Evolutionary conservation across 2,113 vertebrate genomes (phyloP).

Genomic region (Sturnira hondurensis): DNA sequence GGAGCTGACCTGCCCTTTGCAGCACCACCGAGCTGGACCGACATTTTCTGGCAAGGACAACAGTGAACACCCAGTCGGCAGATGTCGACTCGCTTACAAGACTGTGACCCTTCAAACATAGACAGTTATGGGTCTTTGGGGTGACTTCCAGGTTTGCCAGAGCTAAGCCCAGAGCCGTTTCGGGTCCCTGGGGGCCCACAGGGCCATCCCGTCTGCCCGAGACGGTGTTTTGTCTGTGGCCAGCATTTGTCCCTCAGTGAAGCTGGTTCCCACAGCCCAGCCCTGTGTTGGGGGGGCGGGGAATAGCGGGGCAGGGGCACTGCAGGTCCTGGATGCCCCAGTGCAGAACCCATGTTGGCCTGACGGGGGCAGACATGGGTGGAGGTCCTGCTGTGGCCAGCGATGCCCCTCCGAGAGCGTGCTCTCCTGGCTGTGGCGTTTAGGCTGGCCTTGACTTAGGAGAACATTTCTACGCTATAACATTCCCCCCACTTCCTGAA

Average conservation of each 20-base stretch:
- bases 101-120: accelerated
- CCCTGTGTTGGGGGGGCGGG: accelerated
- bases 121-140: accelerated
- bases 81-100: background rate
- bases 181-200: accelerated
- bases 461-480: background rate
- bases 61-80: accelerated
- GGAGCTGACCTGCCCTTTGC: background rate
- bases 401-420: accelerated
- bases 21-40: accelerated
- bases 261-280: accelerated
- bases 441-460: background rate
- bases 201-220: accelerated
- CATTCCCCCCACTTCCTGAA: background rate
- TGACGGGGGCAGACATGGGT: accelerated
- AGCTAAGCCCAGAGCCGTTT: accelerated
- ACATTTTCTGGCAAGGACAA: background rate
- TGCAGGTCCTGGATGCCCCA: accelerated
- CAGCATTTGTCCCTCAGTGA: accelerated
- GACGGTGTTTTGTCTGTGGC: accelerated
- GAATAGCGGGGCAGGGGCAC: background rate
- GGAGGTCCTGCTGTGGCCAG: accelerated
- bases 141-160: accelerated
- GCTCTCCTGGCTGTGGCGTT: accelerated
- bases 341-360: background rate